Conservation (phyloP, 2,797 vertebrate species). For the Eutrigla gurnardus region DNA sequence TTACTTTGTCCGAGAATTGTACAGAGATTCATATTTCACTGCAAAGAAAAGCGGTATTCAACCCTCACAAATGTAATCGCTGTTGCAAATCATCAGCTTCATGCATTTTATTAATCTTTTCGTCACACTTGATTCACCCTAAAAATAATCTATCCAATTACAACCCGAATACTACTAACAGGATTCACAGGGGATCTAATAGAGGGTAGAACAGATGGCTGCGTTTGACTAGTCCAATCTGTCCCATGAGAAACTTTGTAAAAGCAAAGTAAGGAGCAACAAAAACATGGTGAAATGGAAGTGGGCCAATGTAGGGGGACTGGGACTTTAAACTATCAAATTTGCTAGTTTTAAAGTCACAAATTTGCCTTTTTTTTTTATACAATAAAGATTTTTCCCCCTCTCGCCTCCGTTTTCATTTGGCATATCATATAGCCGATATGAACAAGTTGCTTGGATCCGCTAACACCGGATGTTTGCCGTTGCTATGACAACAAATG, state of each 20-base stretch:
- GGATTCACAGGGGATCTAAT: slow-evolving; percentile 22
- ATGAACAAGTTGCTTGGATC: no score
- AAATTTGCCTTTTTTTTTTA: no score
- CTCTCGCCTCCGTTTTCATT: no score
- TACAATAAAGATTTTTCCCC: no score
- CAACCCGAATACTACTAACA: slow-evolving; percentile 21
- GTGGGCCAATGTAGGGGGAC: no score
- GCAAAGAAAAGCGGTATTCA: neutral
- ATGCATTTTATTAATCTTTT: neutral
- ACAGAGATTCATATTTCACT: neutral
- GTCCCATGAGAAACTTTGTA: slow-evolving; percentile 42
- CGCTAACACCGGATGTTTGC: no score
- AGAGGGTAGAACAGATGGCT: slow-evolving; percentile 50
- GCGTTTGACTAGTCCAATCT: slow-evolving; percentile 29
- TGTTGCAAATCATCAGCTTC: slow-evolving; percentile 2
- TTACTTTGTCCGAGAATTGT: neutral
- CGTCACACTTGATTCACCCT: slow-evolving; percentile 22
- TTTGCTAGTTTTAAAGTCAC: no score
- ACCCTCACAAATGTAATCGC: neutral
- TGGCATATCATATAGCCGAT: no score
- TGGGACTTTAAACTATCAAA: no score
- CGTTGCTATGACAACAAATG: no score
- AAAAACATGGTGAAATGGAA: neutral
- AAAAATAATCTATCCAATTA: slow-evolving; percentile 29
- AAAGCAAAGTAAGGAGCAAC: slow-evolving; percentile 7